Conservation (phyloP, 2,888 invertebrate species). For the Calameuta filiformis region DNA sequence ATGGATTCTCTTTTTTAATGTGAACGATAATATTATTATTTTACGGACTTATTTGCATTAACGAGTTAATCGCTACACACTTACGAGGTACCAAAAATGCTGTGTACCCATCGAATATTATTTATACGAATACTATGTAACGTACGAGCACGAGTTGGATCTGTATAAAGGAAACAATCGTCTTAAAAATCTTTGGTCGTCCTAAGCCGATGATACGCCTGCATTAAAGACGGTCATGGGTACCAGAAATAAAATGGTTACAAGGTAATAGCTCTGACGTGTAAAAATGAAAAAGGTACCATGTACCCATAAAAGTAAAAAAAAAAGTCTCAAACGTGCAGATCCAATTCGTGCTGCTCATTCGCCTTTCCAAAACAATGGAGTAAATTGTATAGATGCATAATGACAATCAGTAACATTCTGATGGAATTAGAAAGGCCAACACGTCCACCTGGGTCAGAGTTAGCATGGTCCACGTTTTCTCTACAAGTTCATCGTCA, state of each 20-base stretch:
- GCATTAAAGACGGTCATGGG: neutral
- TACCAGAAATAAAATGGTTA: neutral
- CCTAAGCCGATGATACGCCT: neutral
- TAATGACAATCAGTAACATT: neutral
- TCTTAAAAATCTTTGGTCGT: neutral
- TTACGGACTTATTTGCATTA: neutral
- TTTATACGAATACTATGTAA: constrained; percentile 5
- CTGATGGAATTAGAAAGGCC: constrained; percentile 3
- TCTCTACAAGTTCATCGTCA: constrained; percentile 17
- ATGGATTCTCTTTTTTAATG: neutral
- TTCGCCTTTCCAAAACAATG: neutral
- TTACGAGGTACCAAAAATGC: constrained; percentile 9
- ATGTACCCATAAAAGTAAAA: neutral
- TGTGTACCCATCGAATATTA: constrained; percentile 1
- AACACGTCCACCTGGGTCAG: neutral
- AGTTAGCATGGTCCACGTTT: constrained; percentile 6
- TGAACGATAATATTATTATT: neutral
- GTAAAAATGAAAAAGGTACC: neutral
- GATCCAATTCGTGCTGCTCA: neutral
- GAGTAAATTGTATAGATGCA: neutral
- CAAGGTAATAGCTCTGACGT: neutral
- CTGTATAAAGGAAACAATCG: neutral
- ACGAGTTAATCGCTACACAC: constrained; percentile 5
- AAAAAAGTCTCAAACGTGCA: neutral
- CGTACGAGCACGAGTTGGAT: neutral